These are phyloP conservation scores for Flabesymbios commensalis DNA, from an alignment of 2,888 invertebrate species.

Conservation along the genomic window DNA sequence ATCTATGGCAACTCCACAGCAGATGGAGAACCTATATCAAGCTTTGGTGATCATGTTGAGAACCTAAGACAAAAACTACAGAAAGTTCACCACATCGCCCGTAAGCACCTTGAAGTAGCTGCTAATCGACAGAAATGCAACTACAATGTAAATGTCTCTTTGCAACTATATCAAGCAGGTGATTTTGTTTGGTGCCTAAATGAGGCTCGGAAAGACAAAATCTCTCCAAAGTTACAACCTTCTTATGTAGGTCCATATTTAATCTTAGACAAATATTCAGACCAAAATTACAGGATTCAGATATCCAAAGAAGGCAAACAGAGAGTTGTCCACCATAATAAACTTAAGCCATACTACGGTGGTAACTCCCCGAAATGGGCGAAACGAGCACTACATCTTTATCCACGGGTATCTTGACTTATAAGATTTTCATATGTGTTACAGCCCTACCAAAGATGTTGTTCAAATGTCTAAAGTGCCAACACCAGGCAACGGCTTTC, in stretches of 20 bases:
- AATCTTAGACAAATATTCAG: neutral
- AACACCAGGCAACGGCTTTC: too few species aligned
- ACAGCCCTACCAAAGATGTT: too few species aligned
- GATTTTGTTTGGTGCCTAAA: neutral
- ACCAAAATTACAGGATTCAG: neutral
- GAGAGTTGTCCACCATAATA: neutral
- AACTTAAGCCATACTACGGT: neutral
- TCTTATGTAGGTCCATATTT: neutral
- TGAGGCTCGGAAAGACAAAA: neutral
- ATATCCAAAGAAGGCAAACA: neutral
- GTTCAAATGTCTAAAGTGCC: too few species aligned
- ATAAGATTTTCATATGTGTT: too few species aligned
- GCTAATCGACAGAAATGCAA: neutral
- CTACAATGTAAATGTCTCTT: neutral
- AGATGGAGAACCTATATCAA: neutral
- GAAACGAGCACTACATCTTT: too few species aligned
- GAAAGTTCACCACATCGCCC: neutral
- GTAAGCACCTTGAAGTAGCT: neutral
- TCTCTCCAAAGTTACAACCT: neutral
- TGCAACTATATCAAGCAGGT: neutral
- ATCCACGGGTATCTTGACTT: too few species aligned
- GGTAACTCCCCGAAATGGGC: too few species aligned
- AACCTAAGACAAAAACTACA: neutral
- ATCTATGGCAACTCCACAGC: slow-evolving; percentile 11
- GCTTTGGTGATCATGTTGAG: neutral